A percentile compares a stretch with the other conserved stretches of the same genome.
Evolutionary conservation across 1,140 invertebrate genomes (phyloP).

Genomic region (Pogonomyrmex californicus): DNA sequence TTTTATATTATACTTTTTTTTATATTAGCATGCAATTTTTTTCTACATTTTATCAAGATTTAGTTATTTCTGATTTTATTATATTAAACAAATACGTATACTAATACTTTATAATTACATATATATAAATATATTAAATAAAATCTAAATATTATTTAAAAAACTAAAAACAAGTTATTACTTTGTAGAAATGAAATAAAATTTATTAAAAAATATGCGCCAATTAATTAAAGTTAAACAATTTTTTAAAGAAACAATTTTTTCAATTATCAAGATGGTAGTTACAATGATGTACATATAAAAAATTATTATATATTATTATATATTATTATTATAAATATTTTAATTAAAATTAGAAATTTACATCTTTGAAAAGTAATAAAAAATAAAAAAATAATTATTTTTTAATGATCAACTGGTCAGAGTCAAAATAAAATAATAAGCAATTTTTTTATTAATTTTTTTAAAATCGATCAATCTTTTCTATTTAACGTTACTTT

Average conservation of each 20-base stretch:
- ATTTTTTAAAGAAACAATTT: no score
- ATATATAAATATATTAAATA: background rate
- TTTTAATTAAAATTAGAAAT: conserved; percentile 2
- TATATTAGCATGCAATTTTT: background rate
- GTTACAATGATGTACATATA: background rate
- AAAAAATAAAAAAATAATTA: background rate
- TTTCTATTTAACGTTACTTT: background rate
- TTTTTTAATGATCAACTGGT: background rate
- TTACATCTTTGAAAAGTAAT: background rate
- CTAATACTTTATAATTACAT: background rate
- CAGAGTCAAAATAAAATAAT: background rate
- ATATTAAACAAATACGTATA: background rate
- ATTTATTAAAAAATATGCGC: background rate
- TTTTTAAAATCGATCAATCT: conserved; percentile 7
- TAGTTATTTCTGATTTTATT: background rate
- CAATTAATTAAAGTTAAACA: background rate
- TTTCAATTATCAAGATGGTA: background rate
- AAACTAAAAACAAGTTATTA: background rate
- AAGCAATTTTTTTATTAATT: background rate
- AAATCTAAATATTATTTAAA: background rate
- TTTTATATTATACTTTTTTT: background rate
- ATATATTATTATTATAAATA: background rate
- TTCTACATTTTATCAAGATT: background rate
- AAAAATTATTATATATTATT: background rate
- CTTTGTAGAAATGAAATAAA: background rate